A percentile compares a stretch with the other conserved stretches of the same genome.
These are phyloP conservation scores for Loripinus fragilis DNA, from an alignment of 2,888 invertebrate species.

Conservation along the genomic window DNA sequence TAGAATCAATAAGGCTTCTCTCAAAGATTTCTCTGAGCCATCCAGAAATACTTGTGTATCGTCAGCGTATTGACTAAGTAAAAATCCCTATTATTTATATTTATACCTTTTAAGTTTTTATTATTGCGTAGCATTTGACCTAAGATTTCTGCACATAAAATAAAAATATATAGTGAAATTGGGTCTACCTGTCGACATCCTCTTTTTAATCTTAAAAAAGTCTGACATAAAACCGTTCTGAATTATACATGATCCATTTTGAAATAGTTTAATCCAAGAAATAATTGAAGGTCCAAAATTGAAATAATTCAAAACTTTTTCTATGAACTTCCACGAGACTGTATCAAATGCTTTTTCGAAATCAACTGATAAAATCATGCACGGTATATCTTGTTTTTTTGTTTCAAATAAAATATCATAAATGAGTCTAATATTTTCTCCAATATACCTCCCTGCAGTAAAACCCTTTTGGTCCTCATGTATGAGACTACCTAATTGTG, in stretches of 20 bases:
- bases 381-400: neutral
- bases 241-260: conserved; percentile 3
- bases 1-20: neutral
- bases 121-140: neutral
- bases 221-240: conserved; percentile 7
- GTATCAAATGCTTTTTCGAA: neutral
- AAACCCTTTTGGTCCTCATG: neutral
- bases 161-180: neutral
- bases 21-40: neutral
- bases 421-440: neutral
- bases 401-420: neutral
- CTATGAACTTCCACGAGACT: neutral
- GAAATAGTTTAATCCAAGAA: neutral
- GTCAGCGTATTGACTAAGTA: neutral
- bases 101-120: neutral
- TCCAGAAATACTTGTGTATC: neutral
- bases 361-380: neutral
- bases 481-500: neutral
- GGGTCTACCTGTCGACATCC: neutral
- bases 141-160: neutral
- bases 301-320: neutral
- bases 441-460: neutral
- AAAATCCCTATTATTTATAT: neutral
- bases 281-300: neutral
- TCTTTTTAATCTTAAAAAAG: neutral